Base-by-base conservation (phyloP, 2,113 vertebrate species). In the Myrmecobius fasciatus region DNA sequence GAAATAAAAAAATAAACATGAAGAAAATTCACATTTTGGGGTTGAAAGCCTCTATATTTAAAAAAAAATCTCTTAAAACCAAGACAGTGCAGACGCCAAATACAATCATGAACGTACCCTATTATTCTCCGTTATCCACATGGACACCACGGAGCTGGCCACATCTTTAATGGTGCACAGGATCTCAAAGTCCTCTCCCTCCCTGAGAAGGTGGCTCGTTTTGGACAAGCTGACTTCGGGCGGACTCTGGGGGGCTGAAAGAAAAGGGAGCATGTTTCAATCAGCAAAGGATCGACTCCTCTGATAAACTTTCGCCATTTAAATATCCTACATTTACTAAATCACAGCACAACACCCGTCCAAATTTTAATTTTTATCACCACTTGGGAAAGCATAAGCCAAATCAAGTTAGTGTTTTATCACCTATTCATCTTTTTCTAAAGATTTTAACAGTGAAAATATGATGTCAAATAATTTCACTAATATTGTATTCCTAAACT, bases 91-190 rank as follows among this genome's bases (percentile, higher is more conserved):
- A 67, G 51, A 28, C 24, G 91, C 92, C 0, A 2, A 92, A 94
- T 8, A 8, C 36, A 75, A 92, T 0, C 3, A 88, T 36, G 88
- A 93, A 96, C 99, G 99, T 98, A 99, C 99, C 98, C 97, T 99
- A 75, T 96, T 98, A 88, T 89, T 98, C 3, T 97, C 99, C 96
- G 98, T 97, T 96, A 98, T 97, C 99, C 99, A 99, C 43, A 97
- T 97, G 20, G 99, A 83, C 28, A 95, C 48, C 91, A 99, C 99
- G 0, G 99, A 99, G 93, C 99, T 99, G 53, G 99, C 99, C 97
- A 99, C 99, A 52, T 99, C 99, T 0, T 97, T 99, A 94, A 99
- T 99, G 95, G 97, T 98, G 96, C 99, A 99, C 0, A 89, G 98
- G 95, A 99, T 98, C 24, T 98, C 97, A 96, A 99, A 99, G 36